Evolutionary conservation across 30 jellyfish, hydroid and myxozoan species (phyloP).

Genomic region (Aurelia sp.): DNA sequence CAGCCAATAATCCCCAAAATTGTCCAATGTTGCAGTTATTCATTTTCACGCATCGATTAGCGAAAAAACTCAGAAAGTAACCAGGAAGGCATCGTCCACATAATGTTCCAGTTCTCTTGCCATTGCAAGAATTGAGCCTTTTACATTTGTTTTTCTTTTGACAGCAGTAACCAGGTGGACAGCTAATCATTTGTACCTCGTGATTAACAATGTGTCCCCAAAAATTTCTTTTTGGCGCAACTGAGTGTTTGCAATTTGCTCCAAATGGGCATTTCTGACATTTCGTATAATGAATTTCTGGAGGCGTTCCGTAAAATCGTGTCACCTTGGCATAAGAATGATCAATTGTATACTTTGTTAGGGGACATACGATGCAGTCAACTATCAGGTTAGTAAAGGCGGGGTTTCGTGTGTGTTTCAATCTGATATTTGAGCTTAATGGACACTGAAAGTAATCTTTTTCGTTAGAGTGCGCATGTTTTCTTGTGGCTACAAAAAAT

Average conservation of each 20-base stretch:
- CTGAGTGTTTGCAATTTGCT: slow-evolving; percentile 5
- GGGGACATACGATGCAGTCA: background rate
- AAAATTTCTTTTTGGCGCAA: slow-evolving; percentile 20
- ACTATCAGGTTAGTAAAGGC: background rate
- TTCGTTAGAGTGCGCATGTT: background rate
- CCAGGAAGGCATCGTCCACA: slow-evolving; percentile 21
- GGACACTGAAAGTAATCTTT: background rate
- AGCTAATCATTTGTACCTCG: background rate
- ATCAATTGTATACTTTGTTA: background rate
- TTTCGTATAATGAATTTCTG: background rate
- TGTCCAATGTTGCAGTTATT: background rate
- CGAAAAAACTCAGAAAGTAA: slow-evolving; percentile 10
- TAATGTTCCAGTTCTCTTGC: slow-evolving; percentile 21
- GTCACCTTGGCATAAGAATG: background rate
- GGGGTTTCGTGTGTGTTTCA: background rate
- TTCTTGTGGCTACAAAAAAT: background rate
- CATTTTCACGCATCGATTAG: background rate
- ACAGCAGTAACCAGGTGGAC: slow-evolving; percentile 46
- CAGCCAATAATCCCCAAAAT: background rate
- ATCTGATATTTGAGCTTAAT: background rate
- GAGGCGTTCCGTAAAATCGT: background rate
- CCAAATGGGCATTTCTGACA: slow-evolving; percentile 28
- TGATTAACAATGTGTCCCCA: slow-evolving; percentile 16
- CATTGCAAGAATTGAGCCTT: slow-evolving; percentile 15
- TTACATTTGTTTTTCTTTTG: slow-evolving; percentile 3